Evolutionary conservation across 1,140 invertebrate genomes (phyloP).

Genomic region (Anastrepha ludens): DNA sequence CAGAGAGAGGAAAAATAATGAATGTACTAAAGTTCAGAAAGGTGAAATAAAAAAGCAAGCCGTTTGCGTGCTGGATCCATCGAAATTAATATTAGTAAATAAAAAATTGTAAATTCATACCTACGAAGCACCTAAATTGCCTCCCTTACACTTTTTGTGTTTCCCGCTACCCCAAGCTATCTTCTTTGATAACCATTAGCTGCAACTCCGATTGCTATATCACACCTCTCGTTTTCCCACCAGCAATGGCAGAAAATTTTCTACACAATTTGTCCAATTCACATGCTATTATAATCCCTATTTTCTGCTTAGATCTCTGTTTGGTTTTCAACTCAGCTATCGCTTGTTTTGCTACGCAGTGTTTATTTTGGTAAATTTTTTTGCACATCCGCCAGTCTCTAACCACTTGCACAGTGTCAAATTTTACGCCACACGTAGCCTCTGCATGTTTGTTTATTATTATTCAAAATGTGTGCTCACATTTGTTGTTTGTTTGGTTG

Average conservation of each 20-base stretch:
- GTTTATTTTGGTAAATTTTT: not conserved
- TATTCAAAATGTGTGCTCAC: constrained; percentile 19
- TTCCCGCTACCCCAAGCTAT: no score
- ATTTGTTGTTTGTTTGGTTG: not conserved
- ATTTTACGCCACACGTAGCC: not conserved
- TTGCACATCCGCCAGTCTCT: not conserved
- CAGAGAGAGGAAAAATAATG: no score
- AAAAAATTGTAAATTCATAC: no score
- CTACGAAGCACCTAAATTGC: no score
- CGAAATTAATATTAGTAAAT: no score
- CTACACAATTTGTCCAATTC: not conserved
- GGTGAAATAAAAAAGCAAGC: no score
- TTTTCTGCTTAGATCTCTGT: not conserved
- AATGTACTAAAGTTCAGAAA: no score
- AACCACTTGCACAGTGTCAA: not conserved
- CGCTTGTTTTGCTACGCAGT: not conserved
- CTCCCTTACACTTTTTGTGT: no score
- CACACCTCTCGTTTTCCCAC: not conserved
- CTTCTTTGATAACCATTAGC: not conserved
- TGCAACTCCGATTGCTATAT: not conserved
- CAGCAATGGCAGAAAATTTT: not conserved
- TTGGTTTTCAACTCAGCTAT: no score
- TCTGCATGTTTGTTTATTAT: not conserved
- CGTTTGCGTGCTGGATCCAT: no score
- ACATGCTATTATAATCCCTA: not conserved